These are phyloP conservation scores for Bagarius yarrelli DNA, from an alignment of 2,113 vertebrate genomes.

Conservation along the genomic window DNA sequence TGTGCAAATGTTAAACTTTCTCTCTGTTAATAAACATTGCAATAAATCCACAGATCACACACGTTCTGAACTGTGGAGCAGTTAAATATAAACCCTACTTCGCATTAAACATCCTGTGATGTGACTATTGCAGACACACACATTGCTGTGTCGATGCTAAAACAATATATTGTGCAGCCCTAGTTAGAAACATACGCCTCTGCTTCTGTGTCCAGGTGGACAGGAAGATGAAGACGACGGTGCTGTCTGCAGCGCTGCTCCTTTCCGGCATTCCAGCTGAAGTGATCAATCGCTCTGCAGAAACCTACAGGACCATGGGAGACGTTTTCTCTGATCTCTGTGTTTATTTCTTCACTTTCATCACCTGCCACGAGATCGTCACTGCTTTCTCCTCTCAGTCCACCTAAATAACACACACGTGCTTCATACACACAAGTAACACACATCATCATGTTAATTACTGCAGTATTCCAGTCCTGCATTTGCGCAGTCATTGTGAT, in stretches of 20 bases:
- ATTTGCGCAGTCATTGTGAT: not conserved
- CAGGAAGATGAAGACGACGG: constrained; percentile 89
- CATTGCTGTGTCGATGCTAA: no score
- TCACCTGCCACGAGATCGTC: constrained; percentile 86
- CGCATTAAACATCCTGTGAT: no score
- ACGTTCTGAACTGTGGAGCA: no score
- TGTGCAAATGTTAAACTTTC: no score
- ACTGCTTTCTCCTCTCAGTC: constrained; percentile 76
- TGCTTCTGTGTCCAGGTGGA: constrained; percentile 73
- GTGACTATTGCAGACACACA: no score
- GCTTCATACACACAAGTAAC: not conserved
- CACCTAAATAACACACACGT: not conserved
- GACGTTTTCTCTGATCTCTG: constrained; percentile 97
- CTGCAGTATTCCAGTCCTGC: not conserved
- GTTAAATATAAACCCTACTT: no score
- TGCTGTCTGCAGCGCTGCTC: constrained; percentile 89
- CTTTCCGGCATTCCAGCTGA: constrained; percentile 94
- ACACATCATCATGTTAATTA: not conserved
- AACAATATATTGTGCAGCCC: no score
- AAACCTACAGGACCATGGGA: constrained; percentile 96
- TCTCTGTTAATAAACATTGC: no score
- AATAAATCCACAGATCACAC: no score
- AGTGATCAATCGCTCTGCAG: constrained; percentile 95
- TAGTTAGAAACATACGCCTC: no score
- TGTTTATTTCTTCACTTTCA: constrained; percentile 95